phyloP scores from a whole-genome alignment of 53 echinoderm and acorn worm genomes.

The Luidia sarsii region DNA sequence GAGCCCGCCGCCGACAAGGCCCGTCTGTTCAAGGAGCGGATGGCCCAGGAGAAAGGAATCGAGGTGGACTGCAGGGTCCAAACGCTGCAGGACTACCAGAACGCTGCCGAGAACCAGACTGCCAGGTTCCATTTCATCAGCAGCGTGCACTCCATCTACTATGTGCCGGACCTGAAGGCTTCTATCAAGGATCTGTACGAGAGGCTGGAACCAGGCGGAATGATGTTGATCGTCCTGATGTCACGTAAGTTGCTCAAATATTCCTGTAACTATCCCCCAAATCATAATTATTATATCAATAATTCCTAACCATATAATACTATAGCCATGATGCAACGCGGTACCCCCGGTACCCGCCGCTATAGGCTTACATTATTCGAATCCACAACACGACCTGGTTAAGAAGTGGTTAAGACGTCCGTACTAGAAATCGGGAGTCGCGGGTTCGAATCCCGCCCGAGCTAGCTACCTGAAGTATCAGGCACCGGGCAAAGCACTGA shows the following conservation, averaged over 20 bases:
- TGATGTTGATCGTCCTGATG: slow-evolving; percentile 36
- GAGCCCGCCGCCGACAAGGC: slow-evolving; percentile 30
- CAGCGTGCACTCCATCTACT: slow-evolving; percentile 44
- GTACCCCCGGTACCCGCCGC: too few species aligned
- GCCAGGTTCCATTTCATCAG: slow-evolving; percentile 37
- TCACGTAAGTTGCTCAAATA: slow-evolving; percentile 17
- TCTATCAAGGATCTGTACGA: slow-evolving; percentile 39
- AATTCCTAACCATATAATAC: too few species aligned
- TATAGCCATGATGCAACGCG: too few species aligned
- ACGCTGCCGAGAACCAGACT: not conserved
- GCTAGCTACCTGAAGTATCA: too few species aligned
- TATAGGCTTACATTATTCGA: too few species aligned
- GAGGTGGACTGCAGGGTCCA: slow-evolving; percentile 21
- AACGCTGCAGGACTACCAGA: slow-evolving; percentile 25
- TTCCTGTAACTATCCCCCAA: too few species aligned
- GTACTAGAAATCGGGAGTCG: too few species aligned
- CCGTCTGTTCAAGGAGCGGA: slow-evolving; percentile 15
- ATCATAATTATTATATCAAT: too few species aligned
- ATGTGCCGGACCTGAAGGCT: slow-evolving; percentile 23
- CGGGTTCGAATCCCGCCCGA: too few species aligned
- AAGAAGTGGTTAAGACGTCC: too few species aligned
- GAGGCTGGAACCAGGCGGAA: slow-evolving; percentile 33
- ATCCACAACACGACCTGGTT: too few species aligned
- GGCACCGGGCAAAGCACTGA: too few species aligned
- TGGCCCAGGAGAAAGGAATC: not conserved